Evolutionary conservation across 37 sponge, comb jelly and placozoan species (phyloP), one percentile per base, ranked within the genome.

Genomic region (Beroe forskalii): DNA sequence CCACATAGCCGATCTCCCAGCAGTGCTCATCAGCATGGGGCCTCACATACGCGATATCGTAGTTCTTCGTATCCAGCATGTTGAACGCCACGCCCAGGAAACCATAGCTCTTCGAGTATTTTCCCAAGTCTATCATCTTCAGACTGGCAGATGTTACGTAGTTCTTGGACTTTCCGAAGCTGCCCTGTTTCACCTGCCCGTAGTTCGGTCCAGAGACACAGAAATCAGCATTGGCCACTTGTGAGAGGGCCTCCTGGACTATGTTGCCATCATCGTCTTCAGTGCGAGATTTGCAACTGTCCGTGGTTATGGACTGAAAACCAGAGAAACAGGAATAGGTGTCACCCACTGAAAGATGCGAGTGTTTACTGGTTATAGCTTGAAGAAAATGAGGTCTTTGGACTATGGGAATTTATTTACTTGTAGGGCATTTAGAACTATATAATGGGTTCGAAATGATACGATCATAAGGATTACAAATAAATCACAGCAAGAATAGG

Each of bases 1-100:
- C 86, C 2, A 80, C 86, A 22, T 80, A 80, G 0, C 86, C 86
- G 8, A 80, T 38, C 55, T 80, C 86, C 86, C 86, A 80, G 30
- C 86, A 80, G 55, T 44, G 55, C 2, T 80, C 86, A 8, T 80
- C 35, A 2, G 55, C 86, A 25, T 80, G 86, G n/a, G 86, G 72
- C 32, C 72, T 80, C 38, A 80, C 86, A 24, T 80, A 80, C 8
- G 86, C 55, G 86, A 80, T 80, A 37, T 80, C 86, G 40, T 80
- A 80, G 55, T 80, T 80, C 35, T 80, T 80, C 0, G 44, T 38
- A 30, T 80, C 86, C 25, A 80, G 28, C 86, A 80, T 80, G 27
- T 80, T 80, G 86, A 80, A 80, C n/a, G 86, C 86, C 0, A 80
- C 42, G 0, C 86, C 86, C 44, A 44, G n/a, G 86, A 44, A 80